Evolutionary conservation across 2,888 invertebrate genomes (phyloP), one percentile per base, ranked within the genome.

Genomic region (Adineta ricciae): DNA sequence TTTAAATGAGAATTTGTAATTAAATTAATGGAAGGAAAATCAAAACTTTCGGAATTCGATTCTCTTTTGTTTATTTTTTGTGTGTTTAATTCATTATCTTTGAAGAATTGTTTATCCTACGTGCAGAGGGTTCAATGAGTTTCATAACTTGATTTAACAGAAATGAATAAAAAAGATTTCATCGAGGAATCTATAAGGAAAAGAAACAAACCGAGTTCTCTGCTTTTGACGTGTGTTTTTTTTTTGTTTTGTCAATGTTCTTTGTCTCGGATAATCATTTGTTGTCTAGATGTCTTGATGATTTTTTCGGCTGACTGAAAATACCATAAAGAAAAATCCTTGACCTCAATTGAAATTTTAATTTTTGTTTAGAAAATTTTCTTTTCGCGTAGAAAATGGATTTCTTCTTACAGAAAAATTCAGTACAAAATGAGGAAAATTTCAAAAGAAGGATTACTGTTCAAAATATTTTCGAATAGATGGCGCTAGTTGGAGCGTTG

Each of bases 191-290:
- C 64, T 64, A 50, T 8, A 49, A 49, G 49, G 14, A 50, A 8
- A 64, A 64, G 16, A 32, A 32, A 64, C 32, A 64, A 64, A 27
- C 64, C 19, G 19, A 64, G 3, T 14, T 16, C n/a, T n/a, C n/a
- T 16, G 16, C 32, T 64, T 64, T 64, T 24, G 7, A 32, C n/a
- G 9, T 21, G 24, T 54, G 27, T 64, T 36, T 64, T 64, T 24
- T 27, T 64, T 54, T 54, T 54, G 24, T 54, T 64, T 64, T 36
- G 11, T 64, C 64, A 64, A 64, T 64, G 32, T 64, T 64, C 64
- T 64, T 64, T 64, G 64, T 64, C 32, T 64, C 64, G 64, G 32
- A 64, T 64, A 64, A 64, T 64, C 64, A 64, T 32, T 64, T 64
- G 64, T 64, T 64, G 64, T 64, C 64, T 64, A 64, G 64, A 64